phyloP scores from a whole-genome alignment of 2,888 invertebrate species.

The Geotrupes spiniger region DNA sequence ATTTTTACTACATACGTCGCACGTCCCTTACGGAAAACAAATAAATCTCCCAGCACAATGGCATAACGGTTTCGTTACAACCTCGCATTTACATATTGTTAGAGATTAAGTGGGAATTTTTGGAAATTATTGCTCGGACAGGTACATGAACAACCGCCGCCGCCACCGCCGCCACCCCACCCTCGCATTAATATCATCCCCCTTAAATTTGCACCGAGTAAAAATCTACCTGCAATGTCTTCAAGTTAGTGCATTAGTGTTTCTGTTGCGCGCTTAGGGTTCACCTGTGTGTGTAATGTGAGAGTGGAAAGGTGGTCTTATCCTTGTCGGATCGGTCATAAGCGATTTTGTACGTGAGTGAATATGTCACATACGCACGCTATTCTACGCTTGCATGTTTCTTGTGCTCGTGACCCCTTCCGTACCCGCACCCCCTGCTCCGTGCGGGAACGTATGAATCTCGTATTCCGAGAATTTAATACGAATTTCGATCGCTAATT shows the following conservation, averaged over 20 bases:
- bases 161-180: neutral
- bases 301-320: neutral
- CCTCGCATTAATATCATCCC: constrained; percentile 11
- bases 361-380: constrained; percentile 46
- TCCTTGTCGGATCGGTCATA: constrained; percentile 23
- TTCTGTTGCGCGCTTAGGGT: too few species aligned
- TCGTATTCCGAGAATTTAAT: constrained; percentile 38
- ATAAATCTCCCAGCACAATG: too few species aligned
- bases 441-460: constrained; percentile 42
- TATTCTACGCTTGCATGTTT: constrained; percentile 30
- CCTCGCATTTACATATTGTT: too few species aligned
- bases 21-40: too few species aligned
- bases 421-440: constrained; percentile 34
- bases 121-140: constrained; percentile 8
- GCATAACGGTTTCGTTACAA: too few species aligned
- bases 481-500: constrained; percentile 45
- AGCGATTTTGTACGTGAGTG: constrained; percentile 41
- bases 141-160: constrained; percentile 14
- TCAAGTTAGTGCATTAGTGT: neutral
- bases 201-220: constrained; percentile 16
- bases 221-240: constrained; percentile 19
- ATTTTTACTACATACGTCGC: too few species aligned
- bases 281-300: too few species aligned
- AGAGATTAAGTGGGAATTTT: neutral
- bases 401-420: constrained; percentile 26